Evolutionary conservation across 2,113 vertebrate species (phyloP).

Genomic region (Psilopogon haemacephalus): DNA sequence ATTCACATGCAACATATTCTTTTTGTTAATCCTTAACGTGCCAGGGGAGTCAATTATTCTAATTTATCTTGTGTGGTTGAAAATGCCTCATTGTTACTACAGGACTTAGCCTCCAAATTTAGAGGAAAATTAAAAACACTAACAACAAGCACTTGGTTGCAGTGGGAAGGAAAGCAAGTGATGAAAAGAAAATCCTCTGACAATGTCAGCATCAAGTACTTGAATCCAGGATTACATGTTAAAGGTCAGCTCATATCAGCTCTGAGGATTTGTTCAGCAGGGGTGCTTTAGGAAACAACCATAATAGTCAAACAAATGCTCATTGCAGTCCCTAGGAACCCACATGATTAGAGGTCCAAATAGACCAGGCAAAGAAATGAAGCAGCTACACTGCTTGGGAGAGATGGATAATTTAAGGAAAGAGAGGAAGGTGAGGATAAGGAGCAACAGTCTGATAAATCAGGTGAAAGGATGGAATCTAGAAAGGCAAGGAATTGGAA

Average conservation of each 20-base stretch:
- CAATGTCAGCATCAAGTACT: background rate
- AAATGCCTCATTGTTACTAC: background rate
- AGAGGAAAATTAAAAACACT: background rate
- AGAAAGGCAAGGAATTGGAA: background rate
- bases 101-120: background rate
- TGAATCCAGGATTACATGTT: background rate
- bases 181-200: background rate
- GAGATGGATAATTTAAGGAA: background rate
- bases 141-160: background rate
- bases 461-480: background rate
- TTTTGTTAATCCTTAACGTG: background rate
- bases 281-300: background rate
- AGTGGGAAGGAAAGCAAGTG: background rate
- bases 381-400: background rate
- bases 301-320: background rate
- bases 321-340: background rate
- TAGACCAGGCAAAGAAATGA: background rate
- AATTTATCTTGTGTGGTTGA: background rate
- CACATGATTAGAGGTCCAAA: background rate
- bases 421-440: background rate
- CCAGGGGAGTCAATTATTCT: background rate
- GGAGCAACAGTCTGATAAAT: background rate
- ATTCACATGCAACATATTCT: background rate
- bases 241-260: background rate
- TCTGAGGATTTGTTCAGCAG: background rate